These are phyloP conservation scores for Serripes groenlandicus DNA, from an alignment of 2,888 invertebrate genomes.

Conservation along the genomic window DNA sequence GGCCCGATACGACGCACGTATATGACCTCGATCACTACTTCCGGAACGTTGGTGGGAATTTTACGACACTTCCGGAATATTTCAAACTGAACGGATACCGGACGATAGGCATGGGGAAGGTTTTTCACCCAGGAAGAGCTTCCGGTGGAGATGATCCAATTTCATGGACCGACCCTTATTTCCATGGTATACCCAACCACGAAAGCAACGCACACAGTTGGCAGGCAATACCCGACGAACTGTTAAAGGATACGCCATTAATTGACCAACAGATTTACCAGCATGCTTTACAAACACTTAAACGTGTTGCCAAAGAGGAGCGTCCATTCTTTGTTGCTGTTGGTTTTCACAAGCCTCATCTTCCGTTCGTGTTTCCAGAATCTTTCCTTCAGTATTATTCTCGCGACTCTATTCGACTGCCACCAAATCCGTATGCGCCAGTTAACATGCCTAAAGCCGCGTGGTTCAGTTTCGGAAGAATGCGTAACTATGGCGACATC, in stretches of 20 bases:
- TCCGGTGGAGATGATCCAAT: slow-evolving; percentile 69
- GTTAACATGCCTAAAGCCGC: slow-evolving; percentile 71
- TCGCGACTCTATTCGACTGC: slow-evolving; percentile 55
- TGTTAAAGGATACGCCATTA: slow-evolving; percentile 88
- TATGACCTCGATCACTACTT: slow-evolving; percentile 67
- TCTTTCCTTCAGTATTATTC: slow-evolving; percentile 90
- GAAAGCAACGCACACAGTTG: slow-evolving; percentile 59
- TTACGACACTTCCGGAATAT: slow-evolving; percentile 69
- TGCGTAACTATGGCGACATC: slow-evolving; percentile 70
- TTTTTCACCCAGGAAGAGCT: slow-evolving; percentile 62
- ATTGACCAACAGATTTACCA: slow-evolving; percentile 92
- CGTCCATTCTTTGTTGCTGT: slow-evolving; percentile 93
- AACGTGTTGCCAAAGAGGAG: slow-evolving; percentile 71
- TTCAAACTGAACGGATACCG: slow-evolving; percentile 68
- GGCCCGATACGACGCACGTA: slow-evolving; percentile 72
- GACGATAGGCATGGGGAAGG: slow-evolving; percentile 67
- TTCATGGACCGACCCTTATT: slow-evolving; percentile 74
- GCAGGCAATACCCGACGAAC: slow-evolving; percentile 65
- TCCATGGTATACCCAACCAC: slow-evolving; percentile 43
- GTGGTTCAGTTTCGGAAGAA: slow-evolving; percentile 70
- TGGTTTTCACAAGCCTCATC: slow-evolving; percentile 96
- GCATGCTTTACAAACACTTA: slow-evolving; percentile 90
- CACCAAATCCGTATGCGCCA: slow-evolving; percentile 72
- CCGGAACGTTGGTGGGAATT: slow-evolving; percentile 68
- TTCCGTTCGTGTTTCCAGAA: slow-evolving; percentile 94